Evolutionary conservation across 2,888 invertebrate species (phyloP).

Genomic region (Tenthredo amoena): DNA sequence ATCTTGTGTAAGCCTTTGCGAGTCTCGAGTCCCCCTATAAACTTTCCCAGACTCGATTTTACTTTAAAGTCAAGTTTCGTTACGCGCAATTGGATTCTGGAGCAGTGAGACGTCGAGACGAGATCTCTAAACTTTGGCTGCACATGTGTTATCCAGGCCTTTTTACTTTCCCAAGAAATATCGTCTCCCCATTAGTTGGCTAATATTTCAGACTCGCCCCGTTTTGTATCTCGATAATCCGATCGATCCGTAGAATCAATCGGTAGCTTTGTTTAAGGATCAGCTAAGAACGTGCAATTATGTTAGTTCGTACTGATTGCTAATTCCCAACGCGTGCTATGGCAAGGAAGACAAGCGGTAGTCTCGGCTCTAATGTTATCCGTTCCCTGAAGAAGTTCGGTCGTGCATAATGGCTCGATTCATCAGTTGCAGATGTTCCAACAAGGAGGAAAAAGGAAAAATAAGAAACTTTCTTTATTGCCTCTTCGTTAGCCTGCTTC

Average conservation of each 20-base stretch:
- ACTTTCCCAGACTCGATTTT: slow-evolving; percentile 25
- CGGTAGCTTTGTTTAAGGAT: slow-evolving; percentile 26
- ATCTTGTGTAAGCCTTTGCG: slow-evolving; percentile 27
- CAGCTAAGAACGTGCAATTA: slow-evolving; percentile 31
- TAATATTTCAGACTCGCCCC: too few relatives aligned
- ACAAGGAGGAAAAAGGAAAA: background rate
- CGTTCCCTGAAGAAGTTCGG: slow-evolving; percentile 5
- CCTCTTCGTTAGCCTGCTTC: background rate
- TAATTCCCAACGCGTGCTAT: slow-evolving; percentile 29
- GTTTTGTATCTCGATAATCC: background rate
- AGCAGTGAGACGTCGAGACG: slow-evolving; percentile 7
- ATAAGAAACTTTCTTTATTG: background rate
- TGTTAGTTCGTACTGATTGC: slow-evolving; percentile 25
- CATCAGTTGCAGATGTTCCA: slow-evolving; percentile 48
- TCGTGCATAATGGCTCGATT: slow-evolving; percentile 51
- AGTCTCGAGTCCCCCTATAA: background rate
- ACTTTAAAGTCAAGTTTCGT: slow-evolving; percentile 35
- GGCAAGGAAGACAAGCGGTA: background rate
- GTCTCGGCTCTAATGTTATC: slow-evolving; percentile 11
- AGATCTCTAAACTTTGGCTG: background rate
- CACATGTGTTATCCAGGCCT: slow-evolving; percentile 38
- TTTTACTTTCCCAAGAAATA: background rate
- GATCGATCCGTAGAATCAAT: slow-evolving; percentile 4
- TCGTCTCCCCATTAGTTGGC: too few relatives aligned
- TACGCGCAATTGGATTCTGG: slow-evolving; percentile 35